Conservation (phyloP, 2,113 vertebrate genomes). For the Pangasianodon gigas region DNA sequence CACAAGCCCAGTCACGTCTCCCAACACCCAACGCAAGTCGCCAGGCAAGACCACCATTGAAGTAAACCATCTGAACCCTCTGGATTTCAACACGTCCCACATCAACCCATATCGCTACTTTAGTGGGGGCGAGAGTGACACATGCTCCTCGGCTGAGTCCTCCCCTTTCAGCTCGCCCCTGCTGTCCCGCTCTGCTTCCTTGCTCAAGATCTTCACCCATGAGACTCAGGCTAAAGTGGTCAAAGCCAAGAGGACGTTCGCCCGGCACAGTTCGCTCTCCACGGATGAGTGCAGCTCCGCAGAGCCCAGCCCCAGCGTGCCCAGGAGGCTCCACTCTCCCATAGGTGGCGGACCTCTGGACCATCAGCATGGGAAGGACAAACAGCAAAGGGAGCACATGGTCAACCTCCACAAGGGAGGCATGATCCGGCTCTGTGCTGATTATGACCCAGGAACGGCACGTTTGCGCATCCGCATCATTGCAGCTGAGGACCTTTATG, state of each 20-base stretch:
- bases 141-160: constrained; percentile 92
- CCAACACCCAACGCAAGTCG: constrained; percentile 76
- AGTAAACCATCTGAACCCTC: constrained; percentile 71
- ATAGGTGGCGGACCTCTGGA: constrained; percentile 53
- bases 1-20: constrained; percentile 84
- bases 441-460: constrained; percentile 84
- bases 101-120: constrained; percentile 91
- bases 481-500: constrained; percentile 87
- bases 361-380: constrained; percentile 39
- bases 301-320: constrained; percentile 88
- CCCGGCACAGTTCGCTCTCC: constrained; percentile 89
- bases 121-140: constrained; percentile 93
- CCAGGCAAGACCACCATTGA: constrained; percentile 58
- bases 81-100: constrained; percentile 79
- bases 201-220: constrained; percentile 92
- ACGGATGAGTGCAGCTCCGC: constrained; percentile 91
- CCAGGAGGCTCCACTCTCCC: constrained; percentile 76
- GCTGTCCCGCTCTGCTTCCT: constrained; percentile 89
- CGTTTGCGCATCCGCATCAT: constrained; percentile 85
- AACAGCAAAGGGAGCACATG: constrained; percentile 71
- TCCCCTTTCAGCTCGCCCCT: constrained; percentile 92
- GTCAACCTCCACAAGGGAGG: constrained; percentile 84
- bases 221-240: constrained; percentile 93
- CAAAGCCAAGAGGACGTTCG: constrained; percentile 87
- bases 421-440: constrained; percentile 79